phyloP scores from a whole-genome alignment of 2,797 vertebrate genomes.

The Lerista edwardsae region DNA sequence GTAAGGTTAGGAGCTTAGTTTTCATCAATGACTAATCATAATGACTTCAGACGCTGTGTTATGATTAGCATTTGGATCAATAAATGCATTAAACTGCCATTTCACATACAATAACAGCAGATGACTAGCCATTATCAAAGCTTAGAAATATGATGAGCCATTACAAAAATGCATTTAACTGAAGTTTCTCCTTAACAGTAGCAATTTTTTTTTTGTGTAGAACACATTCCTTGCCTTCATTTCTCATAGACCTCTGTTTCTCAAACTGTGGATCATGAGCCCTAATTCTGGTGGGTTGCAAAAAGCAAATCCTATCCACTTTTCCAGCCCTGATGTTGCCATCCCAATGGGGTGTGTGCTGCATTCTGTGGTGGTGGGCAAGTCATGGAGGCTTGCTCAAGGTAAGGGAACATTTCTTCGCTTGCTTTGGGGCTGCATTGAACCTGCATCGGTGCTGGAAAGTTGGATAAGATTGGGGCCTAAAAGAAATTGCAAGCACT shows the following conservation, averaged over 20 bases:
- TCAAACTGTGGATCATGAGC: too few relatives aligned
- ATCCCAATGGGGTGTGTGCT: too few relatives aligned
- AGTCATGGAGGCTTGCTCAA: too few relatives aligned
- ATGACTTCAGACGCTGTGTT: neutral
- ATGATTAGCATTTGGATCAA: neutral
- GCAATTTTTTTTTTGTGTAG: neutral
- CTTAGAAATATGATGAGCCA: rapidly evolving
- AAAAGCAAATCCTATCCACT: too few relatives aligned
- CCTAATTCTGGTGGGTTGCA: too few relatives aligned
- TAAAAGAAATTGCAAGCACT: too few relatives aligned
- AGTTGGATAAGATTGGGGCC: too few relatives aligned
- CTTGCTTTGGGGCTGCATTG: too few relatives aligned
- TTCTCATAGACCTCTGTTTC: neutral
- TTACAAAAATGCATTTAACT: neutral
- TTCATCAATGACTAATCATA: neutral
- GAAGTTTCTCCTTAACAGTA: neutral
- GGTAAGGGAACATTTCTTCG: too few relatives aligned
- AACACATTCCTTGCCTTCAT: neutral
- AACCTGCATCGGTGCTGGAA: too few relatives aligned
- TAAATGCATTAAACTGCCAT: constrained; percentile 3
- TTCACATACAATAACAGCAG: neutral
- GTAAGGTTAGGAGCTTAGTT: neutral
- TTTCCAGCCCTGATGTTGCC: too few relatives aligned
- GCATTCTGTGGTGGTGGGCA: too few relatives aligned
- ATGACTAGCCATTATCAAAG: neutral